A percentile compares a stretch with the other conserved stretches of the same genome.
phyloP scores from a whole-genome alignment of 1,140 invertebrate genomes.

The Physella acuta region DNA sequence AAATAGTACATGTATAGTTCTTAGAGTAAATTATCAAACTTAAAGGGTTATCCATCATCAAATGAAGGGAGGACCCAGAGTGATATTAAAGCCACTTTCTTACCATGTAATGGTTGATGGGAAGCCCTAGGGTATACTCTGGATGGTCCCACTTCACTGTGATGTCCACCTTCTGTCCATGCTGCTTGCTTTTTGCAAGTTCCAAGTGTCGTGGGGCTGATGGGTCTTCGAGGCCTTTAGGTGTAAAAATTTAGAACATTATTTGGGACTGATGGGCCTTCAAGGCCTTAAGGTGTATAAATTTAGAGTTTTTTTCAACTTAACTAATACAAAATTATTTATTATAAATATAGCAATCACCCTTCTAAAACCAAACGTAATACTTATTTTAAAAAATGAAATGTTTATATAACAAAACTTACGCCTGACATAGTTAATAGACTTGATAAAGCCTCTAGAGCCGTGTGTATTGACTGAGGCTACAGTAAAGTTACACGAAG shows the following conservation, averaged over 20 bases:
- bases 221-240: conserved; percentile 24
- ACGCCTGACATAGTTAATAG: conserved; percentile 25
- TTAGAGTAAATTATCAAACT: neutral
- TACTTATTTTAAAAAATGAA: neutral
- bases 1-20: neutral
- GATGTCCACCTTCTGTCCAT: conserved; percentile 27
- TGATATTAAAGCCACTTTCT: neutral
- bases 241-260: neutral
- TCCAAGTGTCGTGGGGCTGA: conserved; percentile 27
- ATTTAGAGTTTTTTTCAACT: neutral
- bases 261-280: neutral
- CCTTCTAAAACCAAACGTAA: neutral
- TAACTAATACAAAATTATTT: neutral
- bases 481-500: conserved; percentile 28
- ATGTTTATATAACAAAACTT: conserved; percentile 11
- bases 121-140: conserved; percentile 20
- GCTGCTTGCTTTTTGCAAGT: neutral
- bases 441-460: conserved; percentile 25
- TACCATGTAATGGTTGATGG: conserved; percentile 27
- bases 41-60: neutral
- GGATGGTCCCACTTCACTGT: conserved; percentile 30
- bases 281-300: neutral
- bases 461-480: conserved; percentile 28
- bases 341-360: neutral
- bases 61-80: neutral